phyloP scores from a whole-genome alignment of 2,797 vertebrate species.

The Chrosomus eos region DNA sequence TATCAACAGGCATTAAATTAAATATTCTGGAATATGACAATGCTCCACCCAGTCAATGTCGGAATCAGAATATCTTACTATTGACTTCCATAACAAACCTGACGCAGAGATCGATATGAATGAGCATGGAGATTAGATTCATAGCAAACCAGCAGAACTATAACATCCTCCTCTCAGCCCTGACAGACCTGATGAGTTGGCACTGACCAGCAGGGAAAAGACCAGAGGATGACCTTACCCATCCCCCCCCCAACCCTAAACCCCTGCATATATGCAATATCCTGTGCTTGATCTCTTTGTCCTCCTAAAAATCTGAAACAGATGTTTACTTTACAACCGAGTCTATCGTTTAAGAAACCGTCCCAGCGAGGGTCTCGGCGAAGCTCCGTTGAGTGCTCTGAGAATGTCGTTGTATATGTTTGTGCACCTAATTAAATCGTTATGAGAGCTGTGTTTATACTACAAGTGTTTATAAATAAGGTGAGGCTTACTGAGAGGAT shows the following conservation, averaged over 20 bases:
- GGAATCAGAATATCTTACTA: background rate
- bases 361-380: slow-evolving; percentile 45
- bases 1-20: background rate
- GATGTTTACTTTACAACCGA: slow-evolving; percentile 75
- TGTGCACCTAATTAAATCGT: slow-evolving; percentile 58
- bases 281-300: slow-evolving; percentile 80
- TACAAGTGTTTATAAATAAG: slow-evolving; percentile 54
- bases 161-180: slow-evolving; percentile 1
- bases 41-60: background rate
- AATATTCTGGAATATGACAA: background rate
- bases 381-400: slow-evolving; percentile 33
- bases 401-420: slow-evolving; percentile 49
- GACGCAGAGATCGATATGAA: slow-evolving; percentile 19
- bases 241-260: slow-evolving; percentile 67
- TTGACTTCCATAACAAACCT: background rate
- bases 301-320: slow-evolving; percentile 76
- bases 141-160: slow-evolving; percentile 23
- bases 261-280: slow-evolving; percentile 78
- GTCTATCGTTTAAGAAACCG: slow-evolving; percentile 28
- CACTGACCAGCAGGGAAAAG: slow-evolving; percentile 65
- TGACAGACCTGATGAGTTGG: slow-evolving; percentile 47
- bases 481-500: slow-evolving; percentile 46
- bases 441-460: slow-evolving; percentile 48
- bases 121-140: slow-evolving; percentile 36
- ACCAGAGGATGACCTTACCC: slow-evolving; percentile 67